Conservation (phyloP, 2,797 vertebrate genomes). For the Sebastes ruberrimus region DNA sequence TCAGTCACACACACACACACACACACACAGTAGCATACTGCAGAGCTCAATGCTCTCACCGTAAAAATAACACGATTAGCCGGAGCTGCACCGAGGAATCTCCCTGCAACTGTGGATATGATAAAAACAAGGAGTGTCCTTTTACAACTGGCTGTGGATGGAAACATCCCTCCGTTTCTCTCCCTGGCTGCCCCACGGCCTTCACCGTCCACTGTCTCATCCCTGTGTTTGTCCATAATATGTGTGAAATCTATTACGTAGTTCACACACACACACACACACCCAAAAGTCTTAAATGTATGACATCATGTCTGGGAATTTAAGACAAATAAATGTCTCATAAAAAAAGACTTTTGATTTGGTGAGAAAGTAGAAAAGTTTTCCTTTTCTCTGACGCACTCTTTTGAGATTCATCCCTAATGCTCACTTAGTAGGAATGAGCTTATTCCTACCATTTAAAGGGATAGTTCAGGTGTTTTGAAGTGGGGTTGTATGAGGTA, state of each 20-base stretch:
- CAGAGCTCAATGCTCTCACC: not conserved
- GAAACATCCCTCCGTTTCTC: not conserved
- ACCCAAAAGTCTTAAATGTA: conserved; percentile 13
- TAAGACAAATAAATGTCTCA: not conserved
- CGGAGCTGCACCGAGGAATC: conserved; percentile 3
- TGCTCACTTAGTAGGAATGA: not conserved
- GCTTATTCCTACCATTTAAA: not conserved
- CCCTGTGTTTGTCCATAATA: conserved; percentile 1
- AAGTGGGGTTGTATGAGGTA: no score
- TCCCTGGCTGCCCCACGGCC: not conserved
- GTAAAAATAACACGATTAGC: conserved; percentile 5
- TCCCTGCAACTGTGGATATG: conserved; percentile 39
- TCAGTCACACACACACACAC: conserved; percentile 65
- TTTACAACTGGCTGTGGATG: not conserved
- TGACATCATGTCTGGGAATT: conserved; percentile 63
- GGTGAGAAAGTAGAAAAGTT: conserved; percentile 6
- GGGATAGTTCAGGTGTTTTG: no score
- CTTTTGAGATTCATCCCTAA: not conserved
- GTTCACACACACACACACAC: conserved; percentile 14
- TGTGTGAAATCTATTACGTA: conserved; percentile 5
- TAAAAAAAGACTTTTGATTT: not conserved
- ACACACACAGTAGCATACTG: not conserved
- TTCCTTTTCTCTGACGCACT: not conserved
- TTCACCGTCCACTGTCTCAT: conserved; percentile 2
- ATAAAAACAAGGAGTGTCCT: conserved; percentile 41